Evolutionary conservation across 2,888 invertebrate species (phyloP), one percentile per base, ranked within the genome.

Genomic region (Abrostola tripartita): DNA sequence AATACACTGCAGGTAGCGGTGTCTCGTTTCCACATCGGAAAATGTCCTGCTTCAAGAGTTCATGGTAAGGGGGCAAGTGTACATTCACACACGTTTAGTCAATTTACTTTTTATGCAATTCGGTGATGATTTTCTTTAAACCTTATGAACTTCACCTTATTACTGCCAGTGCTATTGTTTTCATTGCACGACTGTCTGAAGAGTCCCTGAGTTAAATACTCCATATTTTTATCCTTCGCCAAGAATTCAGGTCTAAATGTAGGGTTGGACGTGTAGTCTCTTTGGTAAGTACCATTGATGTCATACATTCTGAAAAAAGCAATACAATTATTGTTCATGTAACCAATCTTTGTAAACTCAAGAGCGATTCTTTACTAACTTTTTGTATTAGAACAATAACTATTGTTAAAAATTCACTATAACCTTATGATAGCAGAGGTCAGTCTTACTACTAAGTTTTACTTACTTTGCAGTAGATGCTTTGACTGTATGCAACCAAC

Each of bases 401-500:
- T 6, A 44, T 44, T 6, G n/a, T 44, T 6, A n/a, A 12, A 6
- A 44, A n/a, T 11, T 44, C 44, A 9, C 35, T 35, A 58, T 14
- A 5, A 11, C 52, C 8, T 37, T 60, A 10, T n/a, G 42, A 50
- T 51, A 9, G n/a, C 35, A 8, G 9, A 37, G 44, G 41, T 35
- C 11, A 9, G 47, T 9, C n/a, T 55, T 56, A 44, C 7, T 11
- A 61, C 12, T n/a, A n/a, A n/a, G n/a, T n/a, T n/a, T 0, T 38
- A 66, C 78, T 61, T 61, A 81, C 82, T 75, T 69, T 37, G 67
- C 44, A 5, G 10, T 50, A 9, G 50, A 2, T 0, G 61, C 65
- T 44, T 71, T 71, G 8, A 38, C 53, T 10, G 10, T 4, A 41
- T 75, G 66, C n/a, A 75, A 68, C 54, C 51, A 71, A 10, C 71